Base-by-base conservation (phyloP, 2,888 invertebrate genomes). In the Xanthorhoe spadicearia region DNA sequence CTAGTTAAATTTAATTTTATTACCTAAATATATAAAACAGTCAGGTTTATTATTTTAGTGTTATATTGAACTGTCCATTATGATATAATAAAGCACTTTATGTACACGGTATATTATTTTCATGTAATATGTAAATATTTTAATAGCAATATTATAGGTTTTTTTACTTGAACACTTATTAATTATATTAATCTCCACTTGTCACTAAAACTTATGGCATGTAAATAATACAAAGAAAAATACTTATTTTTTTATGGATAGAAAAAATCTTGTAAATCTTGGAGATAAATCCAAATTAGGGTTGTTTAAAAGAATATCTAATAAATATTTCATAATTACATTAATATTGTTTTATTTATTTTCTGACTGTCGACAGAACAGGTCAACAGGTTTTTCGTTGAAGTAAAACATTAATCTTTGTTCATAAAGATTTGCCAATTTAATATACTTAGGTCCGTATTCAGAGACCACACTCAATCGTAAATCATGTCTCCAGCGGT, bases 231-330 rank as follows among this genome's bases (percentile, higher is more conserved):
- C 82, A 78, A 82, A 79, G 73, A 81, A 75, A 78, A 78, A 71
- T 79, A 80, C 83, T 86, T 89, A 89, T 90, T 90, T 91, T 90
- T 91, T 81, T 90, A 90, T 79, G 76, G 83, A 87, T 87, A 83
- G 84, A 80, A 84, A 81, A 80, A 79, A 50, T 59, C 77, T 83
- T 81, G 74, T 72, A 78, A 74, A 77, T 76, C 75, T 61, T 43
- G 75, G 75, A 74, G 53, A 72, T 74, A 73, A 80, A 77, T 77
- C 83, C 77, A 66, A 72, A 74, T 78, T 23, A 72, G 81, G 80
- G 79, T 77, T 72, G 81, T 83, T 85, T 48, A 82, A 81, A 81
- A 85, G 86, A 85, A 85, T 80, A 83, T 86, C 79, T n/a, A 59
- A 60, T 59, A 59, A 88, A 87, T 88, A 82, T 82, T 80, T 82